Conservation (phyloP, 2,113 vertebrate genomes). For the Callipepla californica region DNA sequence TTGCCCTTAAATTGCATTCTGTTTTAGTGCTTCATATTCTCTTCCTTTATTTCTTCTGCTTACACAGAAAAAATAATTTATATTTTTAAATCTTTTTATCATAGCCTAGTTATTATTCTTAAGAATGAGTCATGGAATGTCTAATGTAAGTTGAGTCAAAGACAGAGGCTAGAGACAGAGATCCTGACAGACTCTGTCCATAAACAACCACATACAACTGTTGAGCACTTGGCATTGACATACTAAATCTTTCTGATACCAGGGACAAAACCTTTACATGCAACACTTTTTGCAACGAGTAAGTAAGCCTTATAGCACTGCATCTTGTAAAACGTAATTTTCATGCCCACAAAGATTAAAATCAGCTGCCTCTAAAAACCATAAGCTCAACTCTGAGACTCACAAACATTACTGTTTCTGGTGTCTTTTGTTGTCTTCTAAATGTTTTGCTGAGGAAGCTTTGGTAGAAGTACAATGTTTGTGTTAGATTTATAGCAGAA, state of each 20-base stretch:
- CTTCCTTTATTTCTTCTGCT: not conserved
- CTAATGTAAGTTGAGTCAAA: not conserved
- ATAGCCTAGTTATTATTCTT: not conserved
- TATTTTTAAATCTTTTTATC: not conserved
- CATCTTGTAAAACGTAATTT: not conserved
- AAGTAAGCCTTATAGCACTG: not conserved
- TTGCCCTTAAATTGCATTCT: not conserved
- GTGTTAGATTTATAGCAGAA: not conserved
- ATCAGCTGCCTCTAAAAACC: not conserved
- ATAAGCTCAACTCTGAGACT: not conserved
- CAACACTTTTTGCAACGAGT: not conserved
- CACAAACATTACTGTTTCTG: not conserved
- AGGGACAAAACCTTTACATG: not conserved
- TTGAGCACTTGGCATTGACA: not conserved
- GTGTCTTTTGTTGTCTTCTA: not conserved
- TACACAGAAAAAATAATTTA: not conserved
- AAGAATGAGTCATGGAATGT: not conserved
- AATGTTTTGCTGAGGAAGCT: not conserved
- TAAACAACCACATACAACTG: not conserved
- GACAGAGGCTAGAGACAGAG: not conserved
- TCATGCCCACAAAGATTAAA: not conserved
- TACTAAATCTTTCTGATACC: not conserved
- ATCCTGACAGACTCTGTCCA: not conserved
- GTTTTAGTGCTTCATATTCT: not conserved
- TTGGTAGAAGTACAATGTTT: not conserved